phyloP scores from a whole-genome alignment of 2,888 invertebrate species.

The Andricus curvator region DNA sequence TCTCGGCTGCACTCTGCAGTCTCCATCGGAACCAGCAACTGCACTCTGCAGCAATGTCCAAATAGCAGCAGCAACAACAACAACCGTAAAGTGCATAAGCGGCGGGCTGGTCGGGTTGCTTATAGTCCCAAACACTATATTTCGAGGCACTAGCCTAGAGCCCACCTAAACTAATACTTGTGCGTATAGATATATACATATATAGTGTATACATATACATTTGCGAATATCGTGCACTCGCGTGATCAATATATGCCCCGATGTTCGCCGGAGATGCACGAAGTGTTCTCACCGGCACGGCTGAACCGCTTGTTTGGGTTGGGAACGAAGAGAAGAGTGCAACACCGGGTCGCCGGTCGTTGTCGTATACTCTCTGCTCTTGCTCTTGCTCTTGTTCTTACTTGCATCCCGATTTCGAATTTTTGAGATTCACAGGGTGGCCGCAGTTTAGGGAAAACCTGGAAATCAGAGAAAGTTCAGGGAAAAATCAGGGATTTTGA shows the following conservation, averaged over 20 bases:
- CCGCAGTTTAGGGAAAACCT: too few species aligned
- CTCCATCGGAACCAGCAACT: constrained; percentile 12
- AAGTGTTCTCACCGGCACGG: constrained; percentile 57
- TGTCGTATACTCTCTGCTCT: not conserved
- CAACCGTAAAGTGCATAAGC: constrained; percentile 19
- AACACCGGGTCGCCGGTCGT: constrained; percentile 41
- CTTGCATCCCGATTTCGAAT: constrained; percentile 11
- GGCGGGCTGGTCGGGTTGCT: constrained; percentile 57
- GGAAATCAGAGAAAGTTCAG: too few species aligned
- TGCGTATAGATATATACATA: constrained; percentile 54
- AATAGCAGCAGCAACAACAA: not conserved
- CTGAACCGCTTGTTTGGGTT: constrained; percentile 58
- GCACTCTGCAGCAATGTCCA: not conserved
- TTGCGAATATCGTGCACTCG: constrained; percentile 72
- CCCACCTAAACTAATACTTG: constrained; percentile 56
- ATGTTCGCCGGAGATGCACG: constrained; percentile 71
- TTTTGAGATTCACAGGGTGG: not conserved
- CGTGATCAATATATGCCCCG: constrained; percentile 76
- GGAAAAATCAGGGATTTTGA: too few species aligned
- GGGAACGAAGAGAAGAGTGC: constrained; percentile 33
- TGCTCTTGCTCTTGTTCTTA: not conserved
- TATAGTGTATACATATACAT: constrained; percentile 57
- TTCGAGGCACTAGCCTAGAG: constrained; percentile 44
- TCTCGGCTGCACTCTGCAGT: not conserved
- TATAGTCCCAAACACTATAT: constrained; percentile 63